Evolutionary conservation across 2,888 invertebrate species (phyloP).

Genomic region (Ophion obscuratus): DNA sequence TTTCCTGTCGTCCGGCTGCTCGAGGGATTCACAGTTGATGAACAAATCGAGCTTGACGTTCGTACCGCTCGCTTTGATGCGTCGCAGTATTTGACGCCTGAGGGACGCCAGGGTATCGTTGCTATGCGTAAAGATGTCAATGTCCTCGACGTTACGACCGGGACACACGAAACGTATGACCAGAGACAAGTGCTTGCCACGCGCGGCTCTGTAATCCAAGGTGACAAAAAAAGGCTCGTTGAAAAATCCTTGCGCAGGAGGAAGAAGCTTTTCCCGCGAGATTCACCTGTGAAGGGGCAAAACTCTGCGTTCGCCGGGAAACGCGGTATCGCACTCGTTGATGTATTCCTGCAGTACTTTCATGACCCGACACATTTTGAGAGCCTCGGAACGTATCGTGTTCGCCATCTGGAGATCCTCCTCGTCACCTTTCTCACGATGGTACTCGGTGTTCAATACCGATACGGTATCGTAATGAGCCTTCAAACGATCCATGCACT

Average conservation of each 20-base stretch:
- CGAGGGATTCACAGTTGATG: constrained; percentile 94
- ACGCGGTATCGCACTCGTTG: constrained; percentile 96
- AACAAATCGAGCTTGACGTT: constrained; percentile 96
- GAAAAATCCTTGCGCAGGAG: not conserved
- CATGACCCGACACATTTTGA: constrained; percentile 96
- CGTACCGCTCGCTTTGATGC: constrained; percentile 87
- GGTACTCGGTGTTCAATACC: constrained; percentile 85
- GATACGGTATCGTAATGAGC: constrained; percentile 94
- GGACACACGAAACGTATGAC: constrained; percentile 95
- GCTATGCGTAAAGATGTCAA: constrained; percentile 96
- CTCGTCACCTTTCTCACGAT: constrained; percentile 80
- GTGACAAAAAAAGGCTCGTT: constrained; percentile 13
- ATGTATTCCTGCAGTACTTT: constrained; percentile 98
- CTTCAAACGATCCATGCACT: constrained; percentile 95
- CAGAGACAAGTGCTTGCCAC: constrained; percentile 95
- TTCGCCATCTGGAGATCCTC: constrained; percentile 84
- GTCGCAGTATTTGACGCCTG: constrained; percentile 90
- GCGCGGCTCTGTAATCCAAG: constrained; percentile 89
- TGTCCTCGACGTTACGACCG: constrained; percentile 94
- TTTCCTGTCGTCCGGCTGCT: constrained; percentile 94
- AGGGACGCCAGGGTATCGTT: constrained; percentile 96
- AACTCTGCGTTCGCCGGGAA: constrained; percentile 94
- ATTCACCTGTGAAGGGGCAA: constrained; percentile 91
- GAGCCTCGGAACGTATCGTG: constrained; percentile 88
- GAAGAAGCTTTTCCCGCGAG: not conserved